phyloP scores from a whole-genome alignment of 2,888 invertebrate genomes.

The Eristalis pertinax region DNA sequence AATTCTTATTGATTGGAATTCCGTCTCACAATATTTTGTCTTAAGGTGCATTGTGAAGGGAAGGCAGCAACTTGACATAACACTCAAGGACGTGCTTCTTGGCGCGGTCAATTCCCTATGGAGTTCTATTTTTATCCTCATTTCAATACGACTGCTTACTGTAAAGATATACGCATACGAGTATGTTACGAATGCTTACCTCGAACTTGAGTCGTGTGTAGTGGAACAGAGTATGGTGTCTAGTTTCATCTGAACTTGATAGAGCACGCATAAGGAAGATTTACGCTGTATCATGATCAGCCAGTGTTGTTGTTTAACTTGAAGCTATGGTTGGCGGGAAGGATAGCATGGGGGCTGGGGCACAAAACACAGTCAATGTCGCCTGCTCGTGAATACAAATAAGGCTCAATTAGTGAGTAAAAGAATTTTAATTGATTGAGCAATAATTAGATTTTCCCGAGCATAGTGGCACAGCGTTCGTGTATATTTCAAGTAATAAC shows the following conservation, averaged over 20 bases:
- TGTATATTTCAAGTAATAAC: not conserved
- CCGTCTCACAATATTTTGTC: not conserved
- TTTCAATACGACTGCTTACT: not conserved
- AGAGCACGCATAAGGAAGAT: slow-evolving; percentile 29
- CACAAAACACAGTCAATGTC: not conserved
- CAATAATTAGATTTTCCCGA: slow-evolving; percentile 17
- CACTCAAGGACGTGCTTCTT: slow-evolving; percentile 19
- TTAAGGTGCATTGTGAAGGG: not conserved
- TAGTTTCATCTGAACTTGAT: slow-evolving; percentile 39
- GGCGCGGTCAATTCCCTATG: slow-evolving; percentile 27
- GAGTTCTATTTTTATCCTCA: slow-evolving; percentile 33
- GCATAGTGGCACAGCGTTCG: not conserved
- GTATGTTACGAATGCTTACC: not conserved
- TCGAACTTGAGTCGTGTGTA: not conserved
- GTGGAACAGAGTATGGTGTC: not conserved
- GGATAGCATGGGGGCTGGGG: not conserved
- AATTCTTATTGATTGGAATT: not conserved
- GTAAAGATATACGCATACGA: not conserved
- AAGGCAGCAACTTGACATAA: not conserved
- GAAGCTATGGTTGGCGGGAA: not conserved
- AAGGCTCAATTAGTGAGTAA: slow-evolving; percentile 6
- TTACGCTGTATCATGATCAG: slow-evolving; percentile 8
- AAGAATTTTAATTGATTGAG: slow-evolving; percentile 22
- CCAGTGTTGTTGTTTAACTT: not conserved
- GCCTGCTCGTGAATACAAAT: not conserved